Percentiles rank a stretch among this genome's conserved stretches.
Conservation (phyloP, 2,797 vertebrate genomes). For the Xiphophorus birchmanni region DNA sequence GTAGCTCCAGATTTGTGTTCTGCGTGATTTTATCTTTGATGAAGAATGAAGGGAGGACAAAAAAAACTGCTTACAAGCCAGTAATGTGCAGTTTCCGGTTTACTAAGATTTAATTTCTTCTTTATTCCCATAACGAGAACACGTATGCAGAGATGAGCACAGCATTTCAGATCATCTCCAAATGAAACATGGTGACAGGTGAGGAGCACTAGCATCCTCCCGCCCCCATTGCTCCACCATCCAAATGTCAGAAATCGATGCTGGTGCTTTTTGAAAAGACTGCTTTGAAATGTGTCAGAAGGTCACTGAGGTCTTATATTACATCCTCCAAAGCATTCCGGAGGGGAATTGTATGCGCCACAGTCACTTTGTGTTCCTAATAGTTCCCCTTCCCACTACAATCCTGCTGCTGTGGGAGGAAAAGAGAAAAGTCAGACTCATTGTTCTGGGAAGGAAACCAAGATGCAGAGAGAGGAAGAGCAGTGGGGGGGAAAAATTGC, state of each 20-base stretch:
- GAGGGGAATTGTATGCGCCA: not conserved
- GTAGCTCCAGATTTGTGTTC: conserved; percentile 44
- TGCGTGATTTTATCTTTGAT: conserved; percentile 21
- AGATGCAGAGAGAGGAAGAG: conserved; percentile 60
- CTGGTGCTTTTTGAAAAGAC: conserved; percentile 30
- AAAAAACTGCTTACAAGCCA: not conserved
- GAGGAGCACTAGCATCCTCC: conserved; percentile 3
- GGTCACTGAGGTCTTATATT: conserved; percentile 57
- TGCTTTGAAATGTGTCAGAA: conserved; percentile 5
- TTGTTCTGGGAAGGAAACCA: conserved; percentile 75
- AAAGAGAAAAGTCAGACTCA: conserved; percentile 57
- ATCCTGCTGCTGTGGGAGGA: conserved; percentile 31
- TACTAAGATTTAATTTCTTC: not conserved
- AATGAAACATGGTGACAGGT: conserved; percentile 24
- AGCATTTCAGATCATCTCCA: conserved; percentile 27
- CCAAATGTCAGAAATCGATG: conserved; percentile 25
- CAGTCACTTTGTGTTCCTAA: conserved; percentile 42
- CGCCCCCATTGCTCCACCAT: not conserved
- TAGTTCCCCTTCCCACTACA: conserved; percentile 44
- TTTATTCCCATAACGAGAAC: conserved; percentile 14
- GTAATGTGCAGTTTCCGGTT: not conserved
- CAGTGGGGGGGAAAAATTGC: conserved; percentile 36
- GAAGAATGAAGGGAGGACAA: conserved; percentile 44
- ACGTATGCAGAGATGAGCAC: conserved; percentile 40
- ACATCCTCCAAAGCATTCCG: conserved; percentile 19